Base-by-base conservation (phyloP, 2,113 vertebrate species). In the Hippocampus abdominalis region DNA sequence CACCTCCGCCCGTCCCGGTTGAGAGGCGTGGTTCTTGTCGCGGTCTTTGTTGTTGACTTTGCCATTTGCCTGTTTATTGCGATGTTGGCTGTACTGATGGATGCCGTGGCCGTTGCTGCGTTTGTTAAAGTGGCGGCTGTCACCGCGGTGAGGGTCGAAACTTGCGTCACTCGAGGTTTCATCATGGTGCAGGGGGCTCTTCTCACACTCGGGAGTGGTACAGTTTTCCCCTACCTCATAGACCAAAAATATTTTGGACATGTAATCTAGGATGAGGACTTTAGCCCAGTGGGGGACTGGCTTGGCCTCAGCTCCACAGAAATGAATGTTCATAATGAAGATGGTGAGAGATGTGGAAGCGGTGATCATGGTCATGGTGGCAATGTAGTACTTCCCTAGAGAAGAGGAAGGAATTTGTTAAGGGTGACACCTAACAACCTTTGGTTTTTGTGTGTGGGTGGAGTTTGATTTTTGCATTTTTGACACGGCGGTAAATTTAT, bases 251-350 rank as follows among this genome's bases (percentile, higher is more conserved):
- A 97, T 93, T 89, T 95, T 96, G 42, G 97, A 95, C 97, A 99
- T 98, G 87, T 98, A 97, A 82, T 95, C 94, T 68, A 98, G 91
- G 86, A 99, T 96, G 78, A 99, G 86, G 60, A 99, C 94, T 68
- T 93, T 94, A n/a, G 96, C 96, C 97, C 97, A 99, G 6, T 88
- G 93, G 7, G 97, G 97, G 67, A 99, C 96, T 0, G 97, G 95
- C 76, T 93, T 96, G 75, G 97, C 96, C 87, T 98, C 97, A 0
- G 96, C 94, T 23, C 97, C 96, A 18, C 96, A 99, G 64, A 97
- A 96, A 80, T 99, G 97, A 73, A 99, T 94, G 66, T 99, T 98
- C 97, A 99, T 99, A 74, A 98, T 96, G 83, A 99, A 97, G 81
- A 99, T 99, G 1, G 97, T 98, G 86, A 98, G 39, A 1, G 96